These are phyloP conservation scores for Cheilosia soror DNA, from an alignment of 2,888 invertebrate species.

Conservation along the genomic window DNA sequence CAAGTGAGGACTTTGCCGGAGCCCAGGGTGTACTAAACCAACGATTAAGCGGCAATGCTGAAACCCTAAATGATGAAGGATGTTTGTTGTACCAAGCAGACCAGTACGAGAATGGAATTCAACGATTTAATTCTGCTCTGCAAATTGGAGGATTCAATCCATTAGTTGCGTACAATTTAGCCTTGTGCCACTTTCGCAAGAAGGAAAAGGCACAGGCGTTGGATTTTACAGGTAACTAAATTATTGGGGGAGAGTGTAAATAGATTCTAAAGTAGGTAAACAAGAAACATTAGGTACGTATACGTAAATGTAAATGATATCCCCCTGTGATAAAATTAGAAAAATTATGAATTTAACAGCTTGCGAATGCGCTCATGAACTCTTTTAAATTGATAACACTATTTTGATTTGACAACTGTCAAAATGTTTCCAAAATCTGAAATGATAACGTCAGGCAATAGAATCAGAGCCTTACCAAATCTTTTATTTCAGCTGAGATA, in stretches of 20 bases:
- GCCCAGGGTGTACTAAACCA: slow-evolving; percentile 96
- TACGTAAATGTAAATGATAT: too few relatives aligned
- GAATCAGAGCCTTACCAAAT: too few relatives aligned
- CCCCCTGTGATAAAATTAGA: too few relatives aligned
- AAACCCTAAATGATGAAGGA: slow-evolving; percentile 97
- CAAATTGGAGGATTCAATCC: slow-evolving; percentile 95
- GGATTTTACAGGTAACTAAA: slow-evolving; percentile 92
- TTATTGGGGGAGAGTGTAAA: neutral
- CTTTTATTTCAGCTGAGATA: slow-evolving; percentile 86
- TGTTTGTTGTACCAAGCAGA: slow-evolving; percentile 97
- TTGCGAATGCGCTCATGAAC: too few relatives aligned
- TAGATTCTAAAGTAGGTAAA: neutral
- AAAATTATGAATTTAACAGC: too few relatives aligned
- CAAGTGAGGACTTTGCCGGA: slow-evolving; percentile 95
- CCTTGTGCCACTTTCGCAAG: slow-evolving; percentile 95
- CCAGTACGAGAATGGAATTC: slow-evolving; percentile 94
- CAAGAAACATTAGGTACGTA: too few relatives aligned
- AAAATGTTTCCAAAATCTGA: too few relatives aligned
- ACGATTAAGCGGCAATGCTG: slow-evolving; percentile 94
- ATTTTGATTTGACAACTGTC: too few relatives aligned
- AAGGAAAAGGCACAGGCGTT: slow-evolving; percentile 97
- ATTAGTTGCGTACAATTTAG: slow-evolving; percentile 97
- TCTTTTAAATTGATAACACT: too few relatives aligned
- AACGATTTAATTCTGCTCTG: slow-evolving; percentile 94
- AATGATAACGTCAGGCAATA: too few relatives aligned